Evolutionary conservation across 2,797 vertebrate species (phyloP).

Genomic region (Enoplosus armatus): DNA sequence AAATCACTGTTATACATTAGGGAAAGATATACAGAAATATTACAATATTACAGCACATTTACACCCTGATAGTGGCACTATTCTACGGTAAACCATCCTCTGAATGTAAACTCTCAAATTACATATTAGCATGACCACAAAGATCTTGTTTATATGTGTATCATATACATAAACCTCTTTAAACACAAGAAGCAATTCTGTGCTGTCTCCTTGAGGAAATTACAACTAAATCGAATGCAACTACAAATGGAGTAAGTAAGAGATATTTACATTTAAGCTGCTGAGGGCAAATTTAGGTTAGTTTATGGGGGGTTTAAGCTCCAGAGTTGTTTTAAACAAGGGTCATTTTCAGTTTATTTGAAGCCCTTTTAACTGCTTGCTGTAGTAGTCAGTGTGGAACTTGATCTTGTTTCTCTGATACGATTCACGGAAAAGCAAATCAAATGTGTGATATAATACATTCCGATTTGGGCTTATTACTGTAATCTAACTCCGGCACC

Average conservation of each 20-base stretch:
- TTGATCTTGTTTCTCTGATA: conserved; percentile 68
- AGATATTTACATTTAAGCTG: conserved; percentile 21
- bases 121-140: conserved; percentile 22
- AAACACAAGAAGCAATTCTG: conserved; percentile 48
- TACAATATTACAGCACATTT: not conserved
- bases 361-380: conserved; percentile 74
- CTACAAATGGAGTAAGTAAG: not conserved
- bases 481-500: conserved; percentile 75
- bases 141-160: conserved; percentile 53
- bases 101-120: conserved; percentile 12
- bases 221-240: not conserved
- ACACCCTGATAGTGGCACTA: not conserved
- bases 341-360: conserved; percentile 66
- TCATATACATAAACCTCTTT: conserved; percentile 45
- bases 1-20: not conserved
- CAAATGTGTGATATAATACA: conserved; percentile 70
- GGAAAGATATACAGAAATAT: not conserved
- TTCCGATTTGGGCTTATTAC: conserved; percentile 31
- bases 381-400: conserved; percentile 63
- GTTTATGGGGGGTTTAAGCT: conserved; percentile 63
- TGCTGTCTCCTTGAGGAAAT: not conserved
- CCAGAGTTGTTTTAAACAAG: conserved; percentile 61
- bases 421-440: conserved; percentile 78
- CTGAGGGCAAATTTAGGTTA: conserved; percentile 46
- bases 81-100: not conserved